Base-by-base conservation (phyloP, 92 coral and sea anemone genomes). In the Anthopleura xanthogrammica region DNA sequence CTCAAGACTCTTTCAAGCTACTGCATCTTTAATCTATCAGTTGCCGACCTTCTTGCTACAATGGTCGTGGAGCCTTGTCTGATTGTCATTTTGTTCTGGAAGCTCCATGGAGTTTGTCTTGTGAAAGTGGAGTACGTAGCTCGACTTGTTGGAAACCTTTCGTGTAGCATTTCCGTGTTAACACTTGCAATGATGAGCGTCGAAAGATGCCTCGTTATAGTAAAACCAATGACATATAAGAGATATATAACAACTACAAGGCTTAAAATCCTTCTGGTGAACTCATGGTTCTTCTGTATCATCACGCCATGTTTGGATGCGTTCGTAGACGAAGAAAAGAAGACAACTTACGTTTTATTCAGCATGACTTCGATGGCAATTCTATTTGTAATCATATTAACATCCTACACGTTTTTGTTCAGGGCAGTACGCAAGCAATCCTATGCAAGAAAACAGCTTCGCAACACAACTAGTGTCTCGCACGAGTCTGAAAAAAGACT, bases 81-180 rank as follows among this genome's bases (percentile, higher is more conserved):
- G 70, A 86, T 86, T 0, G 60, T 85, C 22, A 80, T 91, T 66
- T 77, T 88, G 50, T 68, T 77, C 19, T 86, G 92, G 57, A 91
- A 91, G 52, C 81, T 87, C 23, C 79, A 87, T 29, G 94, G 94
- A 41, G 36, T 71, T 1, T 91, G 94, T 72, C 85, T 83, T n/a
- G 89, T 91, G 14, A 85, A 87, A 60, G 92, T 85, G 16, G 94
- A 91, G 68, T 82, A 89, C 72, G 92, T 88, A 0, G 94, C 92
- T 36, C 88, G 94, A 12, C 58, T 91, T 1, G 72, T 91, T 16
- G 94, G 90, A 20, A 86, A 78, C 81, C 82, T 87, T 29, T 91
- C 94, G 5, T 91, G 94, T 80, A 81, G 90, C 20, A 86, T 89
- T 7, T 91, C 94, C 0, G 74, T 91, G 17, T 52, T 91, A 81